Conservation (phyloP, 2,113 vertebrate genomes). For the Cephalophus harveyi region DNA sequence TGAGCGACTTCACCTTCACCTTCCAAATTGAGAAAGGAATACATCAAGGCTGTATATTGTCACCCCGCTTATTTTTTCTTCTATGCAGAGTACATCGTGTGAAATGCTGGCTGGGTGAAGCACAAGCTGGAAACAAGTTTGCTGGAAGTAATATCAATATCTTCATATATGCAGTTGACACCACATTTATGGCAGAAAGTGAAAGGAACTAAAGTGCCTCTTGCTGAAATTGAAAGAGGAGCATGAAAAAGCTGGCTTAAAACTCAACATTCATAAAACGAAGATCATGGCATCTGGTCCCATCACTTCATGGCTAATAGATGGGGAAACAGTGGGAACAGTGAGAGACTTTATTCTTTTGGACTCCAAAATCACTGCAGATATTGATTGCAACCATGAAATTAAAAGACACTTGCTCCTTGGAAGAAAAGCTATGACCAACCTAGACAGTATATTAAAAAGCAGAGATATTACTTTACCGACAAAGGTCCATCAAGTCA, state of each 20-base stretch:
- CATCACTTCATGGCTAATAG: background rate
- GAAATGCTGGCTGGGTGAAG: background rate
- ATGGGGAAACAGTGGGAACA: background rate
- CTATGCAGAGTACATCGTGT: background rate
- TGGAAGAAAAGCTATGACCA: background rate
- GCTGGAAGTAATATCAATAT: background rate
- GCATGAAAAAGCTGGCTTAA: background rate
- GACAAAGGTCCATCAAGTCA: background rate
- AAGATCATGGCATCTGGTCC: background rate
- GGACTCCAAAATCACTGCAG: background rate
- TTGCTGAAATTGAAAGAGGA: background rate
- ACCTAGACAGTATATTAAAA: background rate
- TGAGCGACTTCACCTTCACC: too few relatives aligned
- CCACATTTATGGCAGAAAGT: background rate
- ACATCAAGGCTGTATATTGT: background rate
- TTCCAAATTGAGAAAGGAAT: background rate
- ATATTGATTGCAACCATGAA: background rate
- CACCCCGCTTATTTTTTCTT: background rate
- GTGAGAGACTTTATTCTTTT: background rate
- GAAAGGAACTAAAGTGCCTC: background rate
- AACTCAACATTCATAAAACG: fast-evolving
- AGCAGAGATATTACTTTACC: background rate
- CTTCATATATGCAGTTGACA: background rate
- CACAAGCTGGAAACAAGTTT: background rate
- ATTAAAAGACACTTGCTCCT: background rate